Conservation (phyloP, 2,797 vertebrate species). For the Myotis findleyi region DNA sequence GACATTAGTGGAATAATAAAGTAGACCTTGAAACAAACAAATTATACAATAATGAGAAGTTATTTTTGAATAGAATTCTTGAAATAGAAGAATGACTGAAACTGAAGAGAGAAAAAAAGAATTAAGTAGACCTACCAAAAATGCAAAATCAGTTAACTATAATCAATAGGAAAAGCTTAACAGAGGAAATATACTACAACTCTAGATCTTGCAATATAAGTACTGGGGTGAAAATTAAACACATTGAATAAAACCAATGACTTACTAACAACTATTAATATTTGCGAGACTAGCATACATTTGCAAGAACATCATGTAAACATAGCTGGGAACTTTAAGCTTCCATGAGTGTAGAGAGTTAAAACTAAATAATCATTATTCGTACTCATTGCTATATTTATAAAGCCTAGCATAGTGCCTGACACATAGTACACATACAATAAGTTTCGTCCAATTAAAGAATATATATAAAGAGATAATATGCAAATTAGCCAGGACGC, state of each 20-base stretch:
- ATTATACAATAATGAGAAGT: slow-evolving; percentile 30
- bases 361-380: slow-evolving; percentile 28
- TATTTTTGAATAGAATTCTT: not conserved
- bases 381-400: not conserved
- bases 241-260: slow-evolving; percentile 1
- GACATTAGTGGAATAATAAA: slow-evolving; percentile 4
- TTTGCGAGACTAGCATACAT: not conserved
- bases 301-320: slow-evolving; percentile 15
- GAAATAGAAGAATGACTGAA: slow-evolving; percentile 19
- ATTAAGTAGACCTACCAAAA: not conserved
- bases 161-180: not conserved
- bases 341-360: not conserved
- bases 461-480: not conserved
- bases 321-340: slow-evolving; percentile 21
- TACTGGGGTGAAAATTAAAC: not conserved
- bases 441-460: slow-evolving; percentile 11
- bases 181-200: not conserved
- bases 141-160: not conserved
- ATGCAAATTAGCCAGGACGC: too few relatives aligned
- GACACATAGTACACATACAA: not conserved
- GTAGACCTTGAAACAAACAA: slow-evolving; percentile 13
- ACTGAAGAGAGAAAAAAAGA: not conserved
- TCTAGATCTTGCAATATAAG: not conserved
- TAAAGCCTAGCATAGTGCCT: not conserved
- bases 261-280: slow-evolving; percentile 33